Evolutionary conservation across 30 jellyfish, hydroid and myxozoan genomes (phyloP).

Genomic region (Aurelia aurita): DNA sequence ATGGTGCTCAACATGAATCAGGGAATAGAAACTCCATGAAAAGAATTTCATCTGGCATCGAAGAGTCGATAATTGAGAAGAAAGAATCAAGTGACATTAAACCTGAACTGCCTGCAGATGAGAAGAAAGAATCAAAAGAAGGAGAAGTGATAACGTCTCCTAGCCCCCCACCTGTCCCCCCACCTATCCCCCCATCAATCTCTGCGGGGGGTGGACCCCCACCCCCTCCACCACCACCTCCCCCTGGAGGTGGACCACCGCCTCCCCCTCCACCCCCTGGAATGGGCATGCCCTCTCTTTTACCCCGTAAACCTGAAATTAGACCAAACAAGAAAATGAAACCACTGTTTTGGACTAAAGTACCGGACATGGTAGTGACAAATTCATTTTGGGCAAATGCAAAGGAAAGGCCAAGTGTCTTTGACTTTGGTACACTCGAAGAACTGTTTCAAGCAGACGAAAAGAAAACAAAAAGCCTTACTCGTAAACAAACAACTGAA

Average conservation of each 20-base stretch:
- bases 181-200: constrained; percentile 37
- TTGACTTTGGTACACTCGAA: constrained; percentile 72
- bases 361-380: constrained; percentile 78
- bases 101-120: neutral
- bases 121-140: neutral
- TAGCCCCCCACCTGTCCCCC: constrained; percentile 22
- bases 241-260: constrained; percentile 45
- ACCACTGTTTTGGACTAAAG: constrained; percentile 93
- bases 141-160: neutral
- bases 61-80: neutral
- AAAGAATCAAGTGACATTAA: neutral
- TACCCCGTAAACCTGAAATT: constrained; percentile 76
- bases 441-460: constrained; percentile 61
- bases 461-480: constrained; percentile 9
- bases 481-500: constrained; percentile 14
- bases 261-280: constrained; percentile 92
- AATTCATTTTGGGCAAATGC: constrained; percentile 85
- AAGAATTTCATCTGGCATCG: neutral
- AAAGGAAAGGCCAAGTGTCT: constrained; percentile 50
- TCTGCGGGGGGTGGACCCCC: constrained; percentile 9
- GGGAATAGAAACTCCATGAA: neutral
- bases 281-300: constrained; percentile 22
- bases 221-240: constrained; percentile 89
- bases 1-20: constrained; percentile 1
- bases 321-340: constrained; percentile 83